Evolutionary conservation across 2,888 invertebrate genomes (phyloP), one percentile per base, ranked within the genome.

Genomic region (Carterocephalus palaemon): DNA sequence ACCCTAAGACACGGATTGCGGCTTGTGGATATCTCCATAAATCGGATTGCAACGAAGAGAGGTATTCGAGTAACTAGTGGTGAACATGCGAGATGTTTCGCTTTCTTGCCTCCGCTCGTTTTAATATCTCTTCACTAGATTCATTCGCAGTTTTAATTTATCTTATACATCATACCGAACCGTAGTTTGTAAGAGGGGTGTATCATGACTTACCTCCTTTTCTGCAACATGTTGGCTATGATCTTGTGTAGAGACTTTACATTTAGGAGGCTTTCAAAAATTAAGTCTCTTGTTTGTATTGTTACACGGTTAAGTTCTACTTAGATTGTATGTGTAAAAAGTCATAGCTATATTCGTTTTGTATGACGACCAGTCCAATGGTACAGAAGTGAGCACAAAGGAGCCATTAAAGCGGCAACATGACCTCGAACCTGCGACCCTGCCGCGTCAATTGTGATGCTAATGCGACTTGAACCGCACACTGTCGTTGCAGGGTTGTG

Each of bases 361-460:
- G n/a, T n/a, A n/a, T n/a, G n/a, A n/a, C n/a, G n/a, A n/a, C n/a
- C n/a, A n/a, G n/a, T n/a, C n/a, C n/a, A 42, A 42, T 26, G 13
- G 26, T 34, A 31, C 20, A 33, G n/a, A 26, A 10, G 23, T 19
- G 7, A 33, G 13, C 26, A 41, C 28, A 42, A 43, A 43, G 28
- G 34, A 20, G 28, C 37, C 34, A 37, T 7, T 37, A 17, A 23
- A 45, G 36, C 37, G 43, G 37, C 36, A 29, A 55, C 60, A 54
- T 64, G 79, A 75, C 84, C 85, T 82, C 84, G 76, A 84, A 83
- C 83, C 79, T 71, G 70, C 69, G 78, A 83, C 81, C 82, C 79
- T 75, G 77, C 77, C 76, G 75, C 73, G 70, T 70, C 78, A 72
- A 82, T 82, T 79, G 80, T 83, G 66, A 42, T 46, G 40, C 12